Evolutionary conservation across 2,113 vertebrate genomes (phyloP).

Genomic region (Lichenostomus cassidix): DNA sequence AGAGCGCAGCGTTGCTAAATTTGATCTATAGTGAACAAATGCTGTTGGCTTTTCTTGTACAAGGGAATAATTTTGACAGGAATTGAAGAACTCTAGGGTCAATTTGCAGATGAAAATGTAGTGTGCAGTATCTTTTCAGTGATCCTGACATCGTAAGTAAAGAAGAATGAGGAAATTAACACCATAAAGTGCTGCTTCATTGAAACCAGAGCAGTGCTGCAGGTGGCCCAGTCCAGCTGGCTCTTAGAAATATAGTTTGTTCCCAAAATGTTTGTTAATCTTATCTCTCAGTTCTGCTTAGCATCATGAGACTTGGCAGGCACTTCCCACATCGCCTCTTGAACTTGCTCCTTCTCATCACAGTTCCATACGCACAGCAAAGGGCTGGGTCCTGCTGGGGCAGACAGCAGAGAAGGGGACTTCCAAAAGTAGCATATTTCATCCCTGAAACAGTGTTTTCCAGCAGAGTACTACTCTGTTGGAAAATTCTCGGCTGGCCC

Average conservation of each 20-base stretch:
- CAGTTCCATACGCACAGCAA: neutral
- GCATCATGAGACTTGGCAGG: neutral
- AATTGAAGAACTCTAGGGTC: neutral
- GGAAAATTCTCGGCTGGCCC: neutral
- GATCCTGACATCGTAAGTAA: neutral
- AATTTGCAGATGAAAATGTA: neutral
- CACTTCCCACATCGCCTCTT: fast-evolving
- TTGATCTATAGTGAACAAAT: neutral
- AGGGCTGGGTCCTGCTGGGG: neutral
- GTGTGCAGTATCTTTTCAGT: neutral
- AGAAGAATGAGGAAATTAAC: neutral
- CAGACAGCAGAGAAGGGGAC: neutral
- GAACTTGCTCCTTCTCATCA: neutral
- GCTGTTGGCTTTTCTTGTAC: neutral
- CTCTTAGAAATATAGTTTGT: neutral
- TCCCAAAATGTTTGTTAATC: neutral
- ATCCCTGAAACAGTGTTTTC: neutral
- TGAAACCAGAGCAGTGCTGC: neutral
- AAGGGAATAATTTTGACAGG: neutral
- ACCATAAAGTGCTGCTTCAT: neutral
- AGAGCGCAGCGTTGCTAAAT: neutral
- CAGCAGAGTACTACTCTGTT: neutral
- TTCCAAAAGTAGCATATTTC: neutral
- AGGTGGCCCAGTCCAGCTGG: neutral
- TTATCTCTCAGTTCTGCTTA: neutral